A percentile compares a stretch with the other conserved stretches of the same genome.
Evolutionary conservation across 1,140 invertebrate genomes (phyloP).

Genomic region (Drosophila nannoptera): DNA sequence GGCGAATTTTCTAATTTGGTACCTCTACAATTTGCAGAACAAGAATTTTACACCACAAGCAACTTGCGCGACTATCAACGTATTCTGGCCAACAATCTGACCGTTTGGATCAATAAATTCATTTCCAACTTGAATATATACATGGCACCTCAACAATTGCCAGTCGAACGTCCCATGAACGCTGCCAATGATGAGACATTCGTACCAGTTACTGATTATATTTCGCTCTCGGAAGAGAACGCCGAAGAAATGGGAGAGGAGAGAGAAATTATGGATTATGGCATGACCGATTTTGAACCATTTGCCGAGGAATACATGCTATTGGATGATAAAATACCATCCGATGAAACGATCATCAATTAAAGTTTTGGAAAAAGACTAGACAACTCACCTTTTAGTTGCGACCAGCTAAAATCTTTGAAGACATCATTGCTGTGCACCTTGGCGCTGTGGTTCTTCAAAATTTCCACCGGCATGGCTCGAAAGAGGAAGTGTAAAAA

Average conservation of each 20-base stretch:
- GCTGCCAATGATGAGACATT: conserved; percentile 55
- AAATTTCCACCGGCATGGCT: conserved; percentile 74
- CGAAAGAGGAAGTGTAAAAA: conserved; percentile 76
- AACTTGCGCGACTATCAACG: conserved; percentile 70
- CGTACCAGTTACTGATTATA: conserved; percentile 66
- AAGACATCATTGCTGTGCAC: conserved; percentile 63
- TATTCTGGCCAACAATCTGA: conserved; percentile 70
- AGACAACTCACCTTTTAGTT: conserved; percentile 66
- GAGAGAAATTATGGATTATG: conserved; percentile 17
- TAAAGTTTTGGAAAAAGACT: not conserved
- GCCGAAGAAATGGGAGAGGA: conserved; percentile 47
- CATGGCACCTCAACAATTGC: conserved; percentile 51
- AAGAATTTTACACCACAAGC: conserved; percentile 74
- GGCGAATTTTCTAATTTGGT: too few species aligned
- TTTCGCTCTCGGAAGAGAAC: conserved; percentile 50
- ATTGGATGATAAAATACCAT: conserved; percentile 10
- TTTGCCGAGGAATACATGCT: conserved; percentile 22
- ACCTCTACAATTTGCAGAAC: conserved; percentile 38
- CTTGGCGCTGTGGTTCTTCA: conserved; percentile 75
- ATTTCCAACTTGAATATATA: conserved; percentile 75
- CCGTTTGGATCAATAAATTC: conserved; percentile 78
- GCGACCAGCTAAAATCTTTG: conserved; percentile 60
- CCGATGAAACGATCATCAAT: conserved; percentile 40
- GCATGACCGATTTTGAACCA: conserved; percentile 26
- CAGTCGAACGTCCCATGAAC: conserved; percentile 41